phyloP scores from a whole-genome alignment of 2,888 invertebrate genomes.

The Mantis religiosa region DNA sequence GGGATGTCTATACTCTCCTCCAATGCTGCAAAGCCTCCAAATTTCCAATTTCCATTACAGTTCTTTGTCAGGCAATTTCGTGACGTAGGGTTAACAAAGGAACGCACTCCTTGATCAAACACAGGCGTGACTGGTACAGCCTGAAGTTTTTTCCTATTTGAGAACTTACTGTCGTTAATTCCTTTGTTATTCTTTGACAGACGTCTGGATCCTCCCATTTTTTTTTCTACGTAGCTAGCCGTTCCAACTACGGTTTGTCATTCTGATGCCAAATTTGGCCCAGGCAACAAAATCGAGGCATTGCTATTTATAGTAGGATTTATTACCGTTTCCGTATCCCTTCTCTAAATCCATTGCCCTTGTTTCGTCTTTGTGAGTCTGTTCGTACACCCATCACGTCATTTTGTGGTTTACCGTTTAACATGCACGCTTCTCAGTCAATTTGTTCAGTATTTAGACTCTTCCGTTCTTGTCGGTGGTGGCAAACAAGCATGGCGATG shows the following conservation, averaged over 20 bases:
- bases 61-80: too few relatives aligned
- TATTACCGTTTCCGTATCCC: not conserved
- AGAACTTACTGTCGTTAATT: not conserved
- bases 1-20: too few relatives aligned
- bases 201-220: not conserved
- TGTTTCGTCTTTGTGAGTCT: not conserved
- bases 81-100: too few relatives aligned
- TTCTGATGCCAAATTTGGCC: not conserved
- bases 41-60: too few relatives aligned
- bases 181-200: not conserved
- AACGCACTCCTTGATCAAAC: too few relatives aligned
- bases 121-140: not conserved
- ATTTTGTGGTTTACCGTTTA: not conserved
- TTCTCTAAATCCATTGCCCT: not conserved
- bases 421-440: not conserved
- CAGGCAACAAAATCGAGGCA: not conserved
- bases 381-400: not conserved
- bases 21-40: too few relatives aligned
- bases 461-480: not conserved
- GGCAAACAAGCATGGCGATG: not conserved
- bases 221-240: not conserved
- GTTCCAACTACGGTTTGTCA: not conserved
- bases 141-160: not conserved
- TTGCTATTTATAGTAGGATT: not conserved
- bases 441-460: not conserved